A percentile compares a stretch with the other conserved stretches of the same genome.
phyloP scores from a whole-genome alignment of 35 echinoderm and acorn worm genomes.

The Holothuria glaberrima region DNA sequence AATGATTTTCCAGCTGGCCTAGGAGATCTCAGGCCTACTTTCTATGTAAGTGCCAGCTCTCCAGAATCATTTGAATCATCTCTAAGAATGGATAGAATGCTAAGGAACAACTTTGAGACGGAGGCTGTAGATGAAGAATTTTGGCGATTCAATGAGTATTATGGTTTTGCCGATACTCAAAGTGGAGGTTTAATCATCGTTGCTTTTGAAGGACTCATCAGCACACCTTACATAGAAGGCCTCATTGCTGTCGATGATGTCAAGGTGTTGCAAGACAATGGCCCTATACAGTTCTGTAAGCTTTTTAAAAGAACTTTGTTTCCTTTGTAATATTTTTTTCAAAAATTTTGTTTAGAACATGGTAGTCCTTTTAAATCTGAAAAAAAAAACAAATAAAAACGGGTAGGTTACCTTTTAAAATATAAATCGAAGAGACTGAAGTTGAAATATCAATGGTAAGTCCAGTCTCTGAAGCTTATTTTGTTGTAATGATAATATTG shows the following conservation, averaged over 20 bases:
- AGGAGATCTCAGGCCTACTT: background rate
- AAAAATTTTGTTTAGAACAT: background rate
- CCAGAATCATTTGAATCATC: too few relatives aligned
- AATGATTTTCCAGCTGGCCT: background rate
- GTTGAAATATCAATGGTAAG: too few relatives aligned
- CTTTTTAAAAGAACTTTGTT: background rate
- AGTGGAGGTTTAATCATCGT: background rate
- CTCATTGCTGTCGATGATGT: constrained; percentile 9
- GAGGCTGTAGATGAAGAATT: constrained; percentile 11
- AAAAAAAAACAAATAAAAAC: too few relatives aligned
- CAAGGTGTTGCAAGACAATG: background rate
- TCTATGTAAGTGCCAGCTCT: too few relatives aligned
- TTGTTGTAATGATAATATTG: too few relatives aligned
- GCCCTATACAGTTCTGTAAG: constrained; percentile 30
- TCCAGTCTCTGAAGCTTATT: too few relatives aligned
- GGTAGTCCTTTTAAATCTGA: too few relatives aligned
- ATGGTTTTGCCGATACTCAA: background rate
- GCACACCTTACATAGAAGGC: background rate
- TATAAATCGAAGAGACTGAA: too few relatives aligned
- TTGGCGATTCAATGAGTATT: constrained; percentile 6
- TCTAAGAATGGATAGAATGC: background rate
- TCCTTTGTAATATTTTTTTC: background rate
- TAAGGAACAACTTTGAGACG: background rate
- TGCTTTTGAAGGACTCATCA: background rate
- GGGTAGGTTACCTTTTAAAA: too few relatives aligned